Conservation (phyloP, 2,888 invertebrate species). For the Athrips mouffetella region DNA sequence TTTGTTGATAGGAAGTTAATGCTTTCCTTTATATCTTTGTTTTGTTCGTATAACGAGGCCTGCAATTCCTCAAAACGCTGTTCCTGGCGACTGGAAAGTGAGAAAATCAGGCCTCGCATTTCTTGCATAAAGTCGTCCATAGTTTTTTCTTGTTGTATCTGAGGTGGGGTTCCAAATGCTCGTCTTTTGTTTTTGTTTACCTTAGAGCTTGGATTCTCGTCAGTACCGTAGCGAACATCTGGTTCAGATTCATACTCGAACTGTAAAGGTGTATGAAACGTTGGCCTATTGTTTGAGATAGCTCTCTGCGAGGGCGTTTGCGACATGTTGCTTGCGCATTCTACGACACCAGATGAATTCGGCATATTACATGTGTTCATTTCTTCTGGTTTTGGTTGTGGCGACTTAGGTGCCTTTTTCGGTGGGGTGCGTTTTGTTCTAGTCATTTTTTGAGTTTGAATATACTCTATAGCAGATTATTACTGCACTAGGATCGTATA, state of each 20-base stretch:
- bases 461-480: too few species aligned
- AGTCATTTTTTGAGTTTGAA: too few species aligned
- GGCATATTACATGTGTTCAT: too few species aligned
- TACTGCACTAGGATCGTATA: too few species aligned
- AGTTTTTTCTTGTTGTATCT: background rate
- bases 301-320: too few species aligned
- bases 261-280: background rate
- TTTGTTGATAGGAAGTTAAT: background rate
- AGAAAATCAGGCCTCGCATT: background rate
- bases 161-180: background rate
- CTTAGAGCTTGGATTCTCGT: background rate
- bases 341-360: too few species aligned
- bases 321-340: too few species aligned
- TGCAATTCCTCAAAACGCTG: background rate
- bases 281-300: too few species aligned
- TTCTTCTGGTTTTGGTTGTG: too few species aligned
- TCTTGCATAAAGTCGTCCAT: background rate
- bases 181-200: background rate
- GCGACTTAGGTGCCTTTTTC: too few species aligned
- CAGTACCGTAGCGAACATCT: background rate
- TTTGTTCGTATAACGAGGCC: background rate
- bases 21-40: background rate
- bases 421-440: too few species aligned
- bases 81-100: background rate
- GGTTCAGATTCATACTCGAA: background rate